phyloP scores from a whole-genome alignment of 2,797 vertebrate species.

The Chelon auratus region DNA sequence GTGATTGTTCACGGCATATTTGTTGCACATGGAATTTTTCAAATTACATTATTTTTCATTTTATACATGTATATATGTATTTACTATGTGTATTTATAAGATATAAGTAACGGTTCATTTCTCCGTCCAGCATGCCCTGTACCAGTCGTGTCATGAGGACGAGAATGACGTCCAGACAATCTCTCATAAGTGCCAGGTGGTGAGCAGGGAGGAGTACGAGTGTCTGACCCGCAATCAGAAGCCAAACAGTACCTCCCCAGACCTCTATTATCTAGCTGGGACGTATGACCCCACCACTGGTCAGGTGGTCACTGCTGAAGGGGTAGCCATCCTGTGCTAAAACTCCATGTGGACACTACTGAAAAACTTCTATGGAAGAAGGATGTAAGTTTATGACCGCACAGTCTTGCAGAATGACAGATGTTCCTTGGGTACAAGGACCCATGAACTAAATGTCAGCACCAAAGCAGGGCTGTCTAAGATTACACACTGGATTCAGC shows the following conservation, averaged over 20 bases:
- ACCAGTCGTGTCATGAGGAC: conserved; percentile 98
- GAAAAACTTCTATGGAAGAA: conserved; percentile 68
- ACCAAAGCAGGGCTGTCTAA: conserved; percentile 64
- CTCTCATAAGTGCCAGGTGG: conserved; percentile 98
- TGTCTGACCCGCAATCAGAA: conserved; percentile 94
- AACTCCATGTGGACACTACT: conserved; percentile 77
- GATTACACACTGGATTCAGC: conserved; percentile 77
- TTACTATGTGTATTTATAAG: not conserved
- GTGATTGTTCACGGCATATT: not conserved
- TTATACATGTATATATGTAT: not conserved
- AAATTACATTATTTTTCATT: not conserved
- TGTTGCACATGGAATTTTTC: not conserved
- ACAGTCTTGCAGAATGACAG: conserved; percentile 40
- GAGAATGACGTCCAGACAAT: conserved; percentile 99
- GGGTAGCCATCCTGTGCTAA: conserved; percentile 95
- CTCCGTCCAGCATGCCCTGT: conserved; percentile 90
- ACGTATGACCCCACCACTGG: conserved; percentile 97
- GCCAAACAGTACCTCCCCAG: conserved; percentile 86
- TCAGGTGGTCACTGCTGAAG: conserved; percentile 95
- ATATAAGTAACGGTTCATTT: conserved; percentile 20
- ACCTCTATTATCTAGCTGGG: conserved; percentile 98
- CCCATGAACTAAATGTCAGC: conserved; percentile 57
- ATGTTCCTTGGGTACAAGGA: conserved; percentile 57
- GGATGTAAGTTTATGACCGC: conserved; percentile 53
- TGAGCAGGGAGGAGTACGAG: conserved; percentile 95